Evolutionary conservation across 2,113 vertebrate species (phyloP).

Genomic region (Balaeniceps rex): DNA sequence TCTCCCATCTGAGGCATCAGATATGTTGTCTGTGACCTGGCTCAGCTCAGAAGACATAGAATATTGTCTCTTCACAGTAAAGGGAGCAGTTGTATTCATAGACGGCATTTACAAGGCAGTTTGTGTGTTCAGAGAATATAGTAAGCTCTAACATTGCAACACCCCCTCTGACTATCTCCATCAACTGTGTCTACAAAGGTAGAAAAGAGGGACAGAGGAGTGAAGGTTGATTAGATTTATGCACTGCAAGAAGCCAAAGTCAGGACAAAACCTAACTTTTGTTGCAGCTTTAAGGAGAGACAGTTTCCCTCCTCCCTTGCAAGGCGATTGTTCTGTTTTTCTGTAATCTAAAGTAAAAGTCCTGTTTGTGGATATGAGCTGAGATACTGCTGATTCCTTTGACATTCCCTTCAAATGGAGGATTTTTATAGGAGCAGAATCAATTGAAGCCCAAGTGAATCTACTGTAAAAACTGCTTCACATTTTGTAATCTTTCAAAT

Average conservation of each 20-base stretch:
- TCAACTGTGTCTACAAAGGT: not conserved
- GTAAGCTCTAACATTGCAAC: not conserved
- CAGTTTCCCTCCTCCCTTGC: not conserved
- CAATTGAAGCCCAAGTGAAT: slow-evolving; percentile 48
- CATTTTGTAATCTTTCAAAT: slow-evolving; percentile 63
- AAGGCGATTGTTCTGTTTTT: not conserved
- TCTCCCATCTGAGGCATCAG: not conserved
- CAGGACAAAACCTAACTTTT: not conserved
- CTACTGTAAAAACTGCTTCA: slow-evolving; percentile 33
- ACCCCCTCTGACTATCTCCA: not conserved
- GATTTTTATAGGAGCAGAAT: not conserved
- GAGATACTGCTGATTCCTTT: not conserved
- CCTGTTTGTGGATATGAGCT: not conserved
- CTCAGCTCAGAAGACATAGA: not conserved
- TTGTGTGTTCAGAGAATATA: not conserved
- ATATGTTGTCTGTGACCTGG: not conserved
- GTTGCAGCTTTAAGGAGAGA: not conserved
- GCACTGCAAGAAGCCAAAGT: not conserved
- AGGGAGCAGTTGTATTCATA: not conserved
- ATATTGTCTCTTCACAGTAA: not conserved
- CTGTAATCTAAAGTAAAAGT: not conserved
- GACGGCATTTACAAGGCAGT: not conserved
- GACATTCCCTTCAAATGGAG: slow-evolving; percentile 20
- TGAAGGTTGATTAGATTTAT: not conserved
- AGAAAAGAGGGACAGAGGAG: not conserved